Conservation (phyloP, 2,113 vertebrate species). For the Xiphorhynchus elegans region DNA sequence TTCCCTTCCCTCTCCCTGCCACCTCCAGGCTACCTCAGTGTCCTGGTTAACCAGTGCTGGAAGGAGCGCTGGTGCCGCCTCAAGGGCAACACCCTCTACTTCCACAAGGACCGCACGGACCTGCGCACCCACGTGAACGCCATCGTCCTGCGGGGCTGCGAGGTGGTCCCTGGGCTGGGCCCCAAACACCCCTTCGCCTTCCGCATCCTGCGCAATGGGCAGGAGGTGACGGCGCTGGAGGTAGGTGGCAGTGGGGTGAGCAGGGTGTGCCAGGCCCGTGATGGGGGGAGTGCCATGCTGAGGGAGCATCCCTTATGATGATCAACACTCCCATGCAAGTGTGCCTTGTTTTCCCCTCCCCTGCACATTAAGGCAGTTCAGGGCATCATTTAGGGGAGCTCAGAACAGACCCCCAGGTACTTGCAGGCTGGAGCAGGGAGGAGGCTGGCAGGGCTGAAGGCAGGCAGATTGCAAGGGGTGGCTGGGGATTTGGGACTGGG, state of each 20-base stretch:
- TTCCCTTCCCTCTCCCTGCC: not conserved
- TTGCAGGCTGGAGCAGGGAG: not conserved
- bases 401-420: accelerated
- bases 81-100: constrained; percentile 83
- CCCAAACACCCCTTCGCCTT: constrained; percentile 94
- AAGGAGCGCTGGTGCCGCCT: constrained; percentile 93
- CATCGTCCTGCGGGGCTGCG: constrained; percentile 84
- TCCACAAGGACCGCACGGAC: constrained; percentile 87
- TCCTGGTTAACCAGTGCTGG: constrained; percentile 90
- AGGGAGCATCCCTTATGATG: not conserved
- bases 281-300: not conserved
- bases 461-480: not conserved
- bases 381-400: not conserved
- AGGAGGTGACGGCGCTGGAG: constrained; percentile 87
- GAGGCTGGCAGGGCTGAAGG: not conserved
- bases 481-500: not conserved
- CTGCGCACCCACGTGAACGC: constrained; percentile 80
- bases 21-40: constrained; percentile 84
- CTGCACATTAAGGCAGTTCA: not conserved
- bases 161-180: constrained; percentile 89
- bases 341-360: not conserved
- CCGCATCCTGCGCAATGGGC: constrained; percentile 85
- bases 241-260: constrained; percentile 58
- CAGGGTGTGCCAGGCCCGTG: accelerated
- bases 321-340: accelerated